Conservation (phyloP, 2,888 invertebrate species). For the Odontomyia ornata region DNA sequence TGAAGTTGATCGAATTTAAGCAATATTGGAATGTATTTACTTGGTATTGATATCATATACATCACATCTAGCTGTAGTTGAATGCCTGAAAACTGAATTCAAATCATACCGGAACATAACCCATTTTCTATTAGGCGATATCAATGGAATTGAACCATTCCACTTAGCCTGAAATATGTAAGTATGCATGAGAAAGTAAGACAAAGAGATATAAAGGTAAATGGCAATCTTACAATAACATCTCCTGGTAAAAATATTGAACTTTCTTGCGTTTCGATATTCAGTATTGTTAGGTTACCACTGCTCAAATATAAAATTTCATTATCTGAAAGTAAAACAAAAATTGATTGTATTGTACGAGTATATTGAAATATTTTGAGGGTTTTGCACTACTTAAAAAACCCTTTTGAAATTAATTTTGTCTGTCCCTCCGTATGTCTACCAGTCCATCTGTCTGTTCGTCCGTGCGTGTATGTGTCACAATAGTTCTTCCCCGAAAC, state of each 20-base stretch:
- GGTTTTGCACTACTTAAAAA: too few species aligned
- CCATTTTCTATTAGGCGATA: constrained; percentile 61
- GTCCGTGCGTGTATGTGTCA: too few species aligned
- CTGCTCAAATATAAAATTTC: constrained; percentile 68
- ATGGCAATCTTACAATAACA: constrained; percentile 39
- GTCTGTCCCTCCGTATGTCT: too few species aligned
- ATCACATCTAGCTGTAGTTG: constrained; percentile 70
- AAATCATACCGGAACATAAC: constrained; percentile 58
- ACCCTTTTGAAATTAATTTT: too few species aligned
- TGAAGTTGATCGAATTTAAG: background rate
- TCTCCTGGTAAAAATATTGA: background rate
- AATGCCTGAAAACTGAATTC: constrained; percentile 69
- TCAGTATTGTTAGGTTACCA: constrained; percentile 64
- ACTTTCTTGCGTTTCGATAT: constrained; percentile 60
- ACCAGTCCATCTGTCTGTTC: too few species aligned
- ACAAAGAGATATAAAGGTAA: constrained; percentile 53
- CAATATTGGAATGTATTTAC: constrained; percentile 59
- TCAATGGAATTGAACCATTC: constrained; percentile 56
- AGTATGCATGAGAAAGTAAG: background rate
- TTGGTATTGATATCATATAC: constrained; percentile 69
- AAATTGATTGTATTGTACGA: too few species aligned
- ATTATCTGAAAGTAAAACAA: constrained; percentile 62
- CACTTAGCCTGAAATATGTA: constrained; percentile 57
- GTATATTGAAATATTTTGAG: too few species aligned
- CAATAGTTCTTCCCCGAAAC: too few species aligned